Base-by-base conservation (phyloP, 2,888 invertebrate genomes). In the Rotaria socialis region DNA sequence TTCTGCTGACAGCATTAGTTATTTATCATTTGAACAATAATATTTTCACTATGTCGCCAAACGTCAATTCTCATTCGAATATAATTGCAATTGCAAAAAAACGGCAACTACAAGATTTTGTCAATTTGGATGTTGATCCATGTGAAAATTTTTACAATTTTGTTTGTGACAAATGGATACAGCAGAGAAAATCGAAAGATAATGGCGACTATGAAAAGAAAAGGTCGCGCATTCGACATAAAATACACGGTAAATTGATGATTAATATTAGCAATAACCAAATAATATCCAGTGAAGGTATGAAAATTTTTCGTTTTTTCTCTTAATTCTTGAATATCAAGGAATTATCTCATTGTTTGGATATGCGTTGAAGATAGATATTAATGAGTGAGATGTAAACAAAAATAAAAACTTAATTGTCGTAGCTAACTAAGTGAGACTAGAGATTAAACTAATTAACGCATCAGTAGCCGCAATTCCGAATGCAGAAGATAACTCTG, bases 71-170 rank as follows among this genome's bases (percentile, higher is more conserved):
- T 24, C 7, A 80, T 47, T 8, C 27, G 24, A 22, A 14, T 80
- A 47, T 47, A 43, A 4, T 24, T 24, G 6, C 41, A 47, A 47
- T 80, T 24, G 43, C 47, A 80, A 24, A 24, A 80, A 80, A 80
- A 80, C 47, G 47, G 11, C 43, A 80, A n/a, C 35, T 80, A n/a
- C 80, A 16, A 47, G 47, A 43, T n/a, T 80, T 47, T 47, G 80
- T 80, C 19, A 47, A 80, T 80, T n/a, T 47, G 4, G 35, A 80
- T n/a, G n/a, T 43, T 5, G 47, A 80, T 80, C 80, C 80, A 47
- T 80, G 80, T 80, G 80, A 80, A 80, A 43, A 80, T n/a, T 80
- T 80, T n/a, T 80, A 80, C n/a, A 47, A 47, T 47, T 80, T 80
- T 14, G 80, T 80, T 47, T 80, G 80, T 80, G 43, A 80, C 47